Evolutionary conservation across 1,140 invertebrate species (phyloP), one percentile per base, ranked within the genome.

Genomic region (Lerema accius): DNA sequence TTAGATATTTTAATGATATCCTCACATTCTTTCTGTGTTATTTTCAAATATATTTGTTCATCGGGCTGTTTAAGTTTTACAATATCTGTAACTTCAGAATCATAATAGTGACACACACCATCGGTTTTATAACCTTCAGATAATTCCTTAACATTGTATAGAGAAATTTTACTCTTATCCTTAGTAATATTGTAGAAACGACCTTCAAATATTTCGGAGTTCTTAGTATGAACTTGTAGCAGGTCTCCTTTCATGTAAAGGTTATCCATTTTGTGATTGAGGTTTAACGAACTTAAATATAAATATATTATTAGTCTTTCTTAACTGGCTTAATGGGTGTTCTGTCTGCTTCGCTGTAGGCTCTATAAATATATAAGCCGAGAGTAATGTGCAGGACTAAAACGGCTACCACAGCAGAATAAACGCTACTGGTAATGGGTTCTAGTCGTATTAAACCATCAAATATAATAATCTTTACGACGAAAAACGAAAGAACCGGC

Each of bases 341-440:
- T 78, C 77, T 88, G 13, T 92, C 91, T 4, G 82, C 43, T 68
- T 91, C 94, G 67, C 92, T 94, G 76, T 96, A 96, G 0, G 95
- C 95, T 71, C 92, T 93, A 69, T 95, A 95, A 78, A 96, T 96
- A 76, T 95, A 96, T 16, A 95, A 82, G n/a, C 94, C 95, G 32
- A 96, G 71, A 5, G 95, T 94, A 39, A 95, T 67, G 78, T 96
- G 95, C 35, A 96, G 82, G 9, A 95, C 92, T 1, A 95, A 67
- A 5, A 96, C 92, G 2, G 95, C 94, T 53, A 94, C 92, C 14
- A 95, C 92, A 39, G 95, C 95, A 10, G 95, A 93, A 76, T 94
- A 95, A 40, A 96, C 94, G 84, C 95, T 96, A 63, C 94, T 95
- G 10, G 92, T 86, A 35, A 95, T 83, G 28, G 92, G 91, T 45